Conservation (phyloP, 1,140 invertebrate genomes). For the Gryon sp. region DNA sequence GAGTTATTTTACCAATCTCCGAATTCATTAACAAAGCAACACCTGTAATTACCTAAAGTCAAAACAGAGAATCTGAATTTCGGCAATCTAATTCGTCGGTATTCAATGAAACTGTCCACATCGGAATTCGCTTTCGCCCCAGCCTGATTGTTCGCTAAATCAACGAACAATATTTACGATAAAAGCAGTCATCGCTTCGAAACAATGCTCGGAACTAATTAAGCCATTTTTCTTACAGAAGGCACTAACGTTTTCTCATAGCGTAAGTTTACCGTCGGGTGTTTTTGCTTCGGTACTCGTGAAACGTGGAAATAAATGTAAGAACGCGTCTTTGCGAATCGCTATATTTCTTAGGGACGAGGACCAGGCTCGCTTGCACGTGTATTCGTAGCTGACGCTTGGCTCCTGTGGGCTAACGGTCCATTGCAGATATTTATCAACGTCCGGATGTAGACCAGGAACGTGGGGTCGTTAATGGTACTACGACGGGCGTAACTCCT, state of each 20-base stretch:
- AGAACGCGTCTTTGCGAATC: constrained; percentile 57
- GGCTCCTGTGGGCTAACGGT: constrained; percentile 63
- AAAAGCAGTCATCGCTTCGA: constrained; percentile 33
- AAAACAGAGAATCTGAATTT: constrained; percentile 39
- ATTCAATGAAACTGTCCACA: no score
- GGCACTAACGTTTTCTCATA: constrained; percentile 18
- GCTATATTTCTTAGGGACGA: constrained; percentile 63
- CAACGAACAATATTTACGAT: constrained; percentile 33
- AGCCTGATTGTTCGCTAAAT: not conserved
- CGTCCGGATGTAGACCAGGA: constrained; percentile 63
- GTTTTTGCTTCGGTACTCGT: constrained; percentile 52
- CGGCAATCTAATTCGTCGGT: constrained; percentile 32
- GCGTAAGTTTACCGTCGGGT: constrained; percentile 21
- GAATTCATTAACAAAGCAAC: constrained; percentile 1
- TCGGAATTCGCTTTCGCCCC: no score
- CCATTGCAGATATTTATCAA: constrained; percentile 66
- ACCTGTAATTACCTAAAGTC: constrained; percentile 24
- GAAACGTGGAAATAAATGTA: constrained; percentile 62
- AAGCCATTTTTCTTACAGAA: constrained; percentile 37
- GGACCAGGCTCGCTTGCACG: constrained; percentile 51
- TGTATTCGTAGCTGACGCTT: constrained; percentile 47
- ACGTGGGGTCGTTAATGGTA: constrained; percentile 63
- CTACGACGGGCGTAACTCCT: constrained; percentile 60
- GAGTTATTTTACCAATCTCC: not conserved
- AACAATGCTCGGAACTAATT: constrained; percentile 42